phyloP scores from a whole-genome alignment of 2,113 vertebrate species.

The Aythya baeri region DNA sequence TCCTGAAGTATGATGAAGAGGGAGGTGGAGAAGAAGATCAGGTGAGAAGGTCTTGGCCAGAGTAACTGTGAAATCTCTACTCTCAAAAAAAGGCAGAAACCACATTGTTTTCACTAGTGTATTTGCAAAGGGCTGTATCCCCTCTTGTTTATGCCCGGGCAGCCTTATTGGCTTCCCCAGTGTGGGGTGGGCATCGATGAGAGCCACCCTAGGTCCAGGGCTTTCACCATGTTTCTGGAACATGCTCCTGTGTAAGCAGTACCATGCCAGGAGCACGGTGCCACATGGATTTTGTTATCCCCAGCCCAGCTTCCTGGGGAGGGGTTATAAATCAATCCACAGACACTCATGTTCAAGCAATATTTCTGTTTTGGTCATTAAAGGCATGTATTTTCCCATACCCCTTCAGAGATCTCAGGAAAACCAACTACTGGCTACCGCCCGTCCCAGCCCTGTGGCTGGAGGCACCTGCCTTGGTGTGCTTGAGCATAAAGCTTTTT shows the following conservation, averaged over 20 bases:
- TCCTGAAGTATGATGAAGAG: constrained; percentile 96
- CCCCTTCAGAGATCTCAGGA: background rate
- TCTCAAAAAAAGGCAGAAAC: background rate
- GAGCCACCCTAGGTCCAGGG: background rate
- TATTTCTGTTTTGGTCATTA: background rate
- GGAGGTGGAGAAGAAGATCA: constrained; percentile 97
- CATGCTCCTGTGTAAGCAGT: background rate
- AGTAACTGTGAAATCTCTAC: background rate
- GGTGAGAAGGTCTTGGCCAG: constrained; percentile 70
- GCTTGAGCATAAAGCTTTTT: background rate
- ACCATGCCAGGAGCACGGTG: fast-evolving
- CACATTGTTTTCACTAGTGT: background rate
- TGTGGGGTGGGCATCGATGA: background rate
- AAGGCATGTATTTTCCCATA: background rate
- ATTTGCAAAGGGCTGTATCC: background rate
- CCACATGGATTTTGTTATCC: background rate
- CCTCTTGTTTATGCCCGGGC: background rate
- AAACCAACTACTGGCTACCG: background rate
- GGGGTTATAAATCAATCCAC: background rate
- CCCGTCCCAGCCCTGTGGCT: background rate
- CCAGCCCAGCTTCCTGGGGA: background rate
- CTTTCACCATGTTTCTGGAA: background rate
- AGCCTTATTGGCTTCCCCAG: background rate
- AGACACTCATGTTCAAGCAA: background rate
- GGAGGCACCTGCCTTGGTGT: background rate